Base-by-base conservation (phyloP, 2,888 invertebrate genomes). In the Drosophila rellima region DNA sequence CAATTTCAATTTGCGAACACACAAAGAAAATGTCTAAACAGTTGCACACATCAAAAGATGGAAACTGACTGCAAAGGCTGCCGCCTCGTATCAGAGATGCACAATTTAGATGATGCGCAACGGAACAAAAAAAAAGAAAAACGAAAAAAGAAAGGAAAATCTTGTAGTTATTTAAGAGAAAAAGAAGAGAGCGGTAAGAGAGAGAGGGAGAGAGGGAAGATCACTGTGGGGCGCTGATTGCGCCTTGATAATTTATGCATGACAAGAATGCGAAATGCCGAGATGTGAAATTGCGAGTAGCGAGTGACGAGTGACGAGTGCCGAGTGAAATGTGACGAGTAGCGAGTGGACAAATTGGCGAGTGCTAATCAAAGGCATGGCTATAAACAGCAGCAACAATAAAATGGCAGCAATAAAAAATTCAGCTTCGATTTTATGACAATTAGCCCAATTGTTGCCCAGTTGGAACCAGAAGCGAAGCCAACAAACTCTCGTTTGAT, bases 231-330 rank as follows among this genome's bases (percentile, higher is more conserved):
- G 15, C 64, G 64, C 64, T 85, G 82, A 80, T 84, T 90, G 83
- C 86, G 80, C 69, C 78, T 76, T 81, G 90, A 90, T 90, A 90
- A 90, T 89, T 88, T 86, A 85, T 89, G 88, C 86, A 78, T 77
- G 74, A 71, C 74, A 86, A 80, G 87, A 89, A 91, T 90, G 90
- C 73, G 75, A 76, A 74, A 59, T 59, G 59, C 45, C 13, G 37
- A 10, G 42, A 47, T 26, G 52, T 31, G 54, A 59, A 55, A 54
- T 67, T 7, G 50, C 39, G 65, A 57, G 39, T 40, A 29, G 47
- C 45, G 8, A 35, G 33, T 18, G n/a, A 50, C 63, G 55, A 54
- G 47, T 44, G 31, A 26, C 39, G 37, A 39, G 31, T n/a, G 6
- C 20, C 29, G 23, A 42, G 17, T 10, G 13, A n/a, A n/a, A n/a